Evolutionary conservation across 1,140 invertebrate species (phyloP).

Genomic region (Papilio helenus): DNA sequence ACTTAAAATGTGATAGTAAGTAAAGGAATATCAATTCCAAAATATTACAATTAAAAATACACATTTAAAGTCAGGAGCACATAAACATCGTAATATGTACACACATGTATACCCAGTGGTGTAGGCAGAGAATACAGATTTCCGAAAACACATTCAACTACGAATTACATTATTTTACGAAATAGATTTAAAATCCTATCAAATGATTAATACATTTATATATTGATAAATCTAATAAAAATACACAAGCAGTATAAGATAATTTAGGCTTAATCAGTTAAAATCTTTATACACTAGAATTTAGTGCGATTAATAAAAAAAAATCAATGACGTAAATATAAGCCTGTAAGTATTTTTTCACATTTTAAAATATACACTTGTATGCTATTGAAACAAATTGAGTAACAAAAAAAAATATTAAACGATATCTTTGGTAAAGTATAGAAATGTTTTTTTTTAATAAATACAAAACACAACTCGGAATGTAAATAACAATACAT

Average conservation of each 20-base stretch:
- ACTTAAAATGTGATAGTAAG: not conserved
- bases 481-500: not conserved
- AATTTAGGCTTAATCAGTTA: not conserved
- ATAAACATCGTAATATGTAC: not conserved
- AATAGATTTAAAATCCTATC: not conserved
- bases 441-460: not conserved
- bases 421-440: not conserved
- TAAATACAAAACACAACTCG: not conserved
- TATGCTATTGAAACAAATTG: not conserved
- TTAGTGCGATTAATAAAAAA: not conserved
- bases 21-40: not conserved
- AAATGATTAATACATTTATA: not conserved
- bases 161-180: not conserved
- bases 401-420: not conserved
- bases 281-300: not conserved
- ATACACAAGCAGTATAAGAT: not conserved
- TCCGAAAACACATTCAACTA: not conserved
- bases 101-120: not conserved
- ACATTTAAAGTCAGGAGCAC: not conserved
- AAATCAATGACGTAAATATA: not conserved
- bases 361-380: not conserved
- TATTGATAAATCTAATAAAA: not conserved
- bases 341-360: too few species aligned
- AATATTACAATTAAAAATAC: constrained; percentile 2
- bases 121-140: not conserved